Evolutionary conservation across 2,113 vertebrate genomes (phyloP).

Genomic region (Carlito syrichta): DNA sequence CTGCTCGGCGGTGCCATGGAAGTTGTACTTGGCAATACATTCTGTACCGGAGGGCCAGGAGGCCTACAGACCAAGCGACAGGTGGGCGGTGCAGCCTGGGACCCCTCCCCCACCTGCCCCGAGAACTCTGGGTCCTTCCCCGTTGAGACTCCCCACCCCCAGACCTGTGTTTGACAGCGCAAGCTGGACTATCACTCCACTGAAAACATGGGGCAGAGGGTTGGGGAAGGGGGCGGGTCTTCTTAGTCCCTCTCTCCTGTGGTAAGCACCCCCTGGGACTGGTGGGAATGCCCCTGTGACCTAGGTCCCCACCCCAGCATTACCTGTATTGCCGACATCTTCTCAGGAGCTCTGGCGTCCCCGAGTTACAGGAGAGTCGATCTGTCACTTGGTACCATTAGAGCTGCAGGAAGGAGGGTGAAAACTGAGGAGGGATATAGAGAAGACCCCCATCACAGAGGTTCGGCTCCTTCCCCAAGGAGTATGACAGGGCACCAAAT

Average conservation of each 20-base stretch:
- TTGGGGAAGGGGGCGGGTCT: background rate
- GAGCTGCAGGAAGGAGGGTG: conserved; percentile 62
- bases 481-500: background rate
- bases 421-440: background rate
- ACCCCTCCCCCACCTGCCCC: background rate
- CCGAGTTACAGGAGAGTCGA: conserved; percentile 76
- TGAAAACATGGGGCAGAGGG: background rate
- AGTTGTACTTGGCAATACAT: conserved; percentile 97
- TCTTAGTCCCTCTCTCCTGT: background rate
- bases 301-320: background rate
- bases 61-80: conserved; percentile 68
- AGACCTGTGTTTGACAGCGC: background rate
- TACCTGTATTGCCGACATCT: conserved; percentile 87
- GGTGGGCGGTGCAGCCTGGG: background rate
- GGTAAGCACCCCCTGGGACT: background rate
- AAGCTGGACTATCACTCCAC: background rate
- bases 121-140: background rate
- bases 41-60: conserved; percentile 94
- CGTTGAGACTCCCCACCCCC: background rate
- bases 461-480: background rate
- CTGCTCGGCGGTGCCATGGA: conserved; percentile 92
- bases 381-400: conserved; percentile 83
- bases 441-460: background rate
- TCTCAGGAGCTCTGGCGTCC: conserved; percentile 69
- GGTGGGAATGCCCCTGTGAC: background rate